A percentile compares a stretch with the other conserved stretches of the same genome.
These are phyloP conservation scores for Cataglyphis cursor DNA, from an alignment of 2,888 invertebrate species.

Conservation along the genomic window DNA sequence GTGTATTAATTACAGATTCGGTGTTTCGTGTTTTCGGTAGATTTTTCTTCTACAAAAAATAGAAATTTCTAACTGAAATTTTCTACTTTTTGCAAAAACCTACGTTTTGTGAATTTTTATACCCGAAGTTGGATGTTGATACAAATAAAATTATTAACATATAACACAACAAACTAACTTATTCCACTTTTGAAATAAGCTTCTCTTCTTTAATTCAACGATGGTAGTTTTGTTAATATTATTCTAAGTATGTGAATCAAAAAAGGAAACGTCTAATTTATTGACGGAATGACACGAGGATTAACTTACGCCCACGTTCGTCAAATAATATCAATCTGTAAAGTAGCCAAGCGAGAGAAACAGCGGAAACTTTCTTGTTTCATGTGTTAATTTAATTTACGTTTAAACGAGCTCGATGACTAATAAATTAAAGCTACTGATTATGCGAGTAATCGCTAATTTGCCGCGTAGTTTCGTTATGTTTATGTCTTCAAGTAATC, in stretches of 20 bases:
- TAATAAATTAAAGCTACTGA: constrained; percentile 27
- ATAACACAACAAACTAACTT: not conserved
- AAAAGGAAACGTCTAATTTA: constrained; percentile 44
- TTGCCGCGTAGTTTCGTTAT: not conserved
- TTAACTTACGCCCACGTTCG: constrained; percentile 48
- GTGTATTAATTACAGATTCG: not conserved
- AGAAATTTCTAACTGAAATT: not conserved
- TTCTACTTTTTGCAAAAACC: not conserved
- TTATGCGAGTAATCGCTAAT: not conserved
- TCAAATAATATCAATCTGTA: constrained; percentile 26
- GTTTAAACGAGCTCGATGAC: not conserved
- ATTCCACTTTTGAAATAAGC: not conserved
- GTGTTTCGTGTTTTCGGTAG: not conserved
- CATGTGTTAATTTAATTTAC: constrained; percentile 20
- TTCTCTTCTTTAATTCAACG: not conserved
- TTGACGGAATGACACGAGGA: constrained; percentile 31
- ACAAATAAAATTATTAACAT: not conserved
- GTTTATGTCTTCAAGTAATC: constrained; percentile 6
- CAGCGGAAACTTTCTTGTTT: constrained; percentile 26
- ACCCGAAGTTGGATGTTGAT: not conserved
- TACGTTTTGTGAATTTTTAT: not conserved
- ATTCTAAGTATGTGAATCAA: constrained; percentile 30
- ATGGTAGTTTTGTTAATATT: constrained; percentile 1
- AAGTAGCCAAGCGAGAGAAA: not conserved
- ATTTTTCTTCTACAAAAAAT: not conserved